Base-by-base conservation (phyloP, 2,888 invertebrate genomes). In the Platycheirus rosarum region DNA sequence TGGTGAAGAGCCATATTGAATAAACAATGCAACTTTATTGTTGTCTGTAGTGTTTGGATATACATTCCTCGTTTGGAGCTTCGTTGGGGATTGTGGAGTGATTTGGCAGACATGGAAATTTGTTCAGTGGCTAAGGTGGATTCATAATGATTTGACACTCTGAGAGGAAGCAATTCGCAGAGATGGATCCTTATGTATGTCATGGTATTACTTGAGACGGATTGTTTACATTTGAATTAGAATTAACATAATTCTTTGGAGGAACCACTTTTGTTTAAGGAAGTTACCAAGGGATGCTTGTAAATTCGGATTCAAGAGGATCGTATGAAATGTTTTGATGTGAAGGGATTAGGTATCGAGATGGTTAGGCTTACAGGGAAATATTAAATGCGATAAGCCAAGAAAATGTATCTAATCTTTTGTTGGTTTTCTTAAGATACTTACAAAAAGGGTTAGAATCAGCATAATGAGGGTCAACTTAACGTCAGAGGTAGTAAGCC, bases 221-320 rank as follows among this genome's bases (percentile, higher is more conserved):
- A 60, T 66, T 80, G 62, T 57, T 69, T 69, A 44, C 69, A 51
- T 48, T 69, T 63, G 69, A 79, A 48, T 77, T 78, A 78, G 53
- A 48, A 48, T 53, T 23, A 53, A 48, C 35, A 49, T 57, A 62
- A 53, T 40, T 40, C 46, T 8, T 7, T 60, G 51, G 60, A 46
- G 14, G 44, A 0, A 7, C 37, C n/a, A 48, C 57, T 23, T 53
- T 44, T 63, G 40, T 32, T 63, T 13, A 7, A 37, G 32, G 14
- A 53, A 26, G 18, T 46, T 29, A 14, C 13, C n/a, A 14, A 48
- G 35, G 46, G n/a, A 51, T 13, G 7, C 5, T 46, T 14, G 29
- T 32, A 6, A 7, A 26, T 16, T 16, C 16, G 5, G 5, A 51
- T 16, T 9, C 13, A 32, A 8, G 9, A 51, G 23, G 29, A 51